Base-by-base conservation (phyloP, 2,888 invertebrate species). In the Lasioglossum morio region DNA sequence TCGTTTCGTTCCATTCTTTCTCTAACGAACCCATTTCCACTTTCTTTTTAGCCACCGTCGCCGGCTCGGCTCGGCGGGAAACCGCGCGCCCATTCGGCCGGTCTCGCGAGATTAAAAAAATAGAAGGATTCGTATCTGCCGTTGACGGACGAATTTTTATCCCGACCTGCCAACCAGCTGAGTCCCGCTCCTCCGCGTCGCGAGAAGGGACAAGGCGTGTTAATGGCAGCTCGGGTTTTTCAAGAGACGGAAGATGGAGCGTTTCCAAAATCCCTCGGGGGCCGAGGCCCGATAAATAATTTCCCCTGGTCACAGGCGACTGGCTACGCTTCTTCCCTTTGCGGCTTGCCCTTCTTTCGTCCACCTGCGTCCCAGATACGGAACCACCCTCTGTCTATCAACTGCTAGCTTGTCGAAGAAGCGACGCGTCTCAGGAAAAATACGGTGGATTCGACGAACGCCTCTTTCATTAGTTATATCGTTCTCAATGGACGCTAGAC, bases 191-290 rank as follows among this genome's bases (percentile, higher is more conserved):
- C 82, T 37, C 16, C 46, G 46, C 70, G 72, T 8, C 40, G 16
- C 48, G 77, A 0, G 23, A 48, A 43, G 57, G 73, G 77, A 77
- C 79, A 74, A 74, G 82, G 69, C 81, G 85, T 82, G 88, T 86
- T 89, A 88, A 90, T 87, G 89, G 88, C 86, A 85, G 87, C 43
- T 57, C 69, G 72, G 30, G 80, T 81, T 76, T 84, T 81, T 63
- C 77, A 77, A 70, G 81, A 74, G 83, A 82, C 79, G 46, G 88
- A 90, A 89, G 89, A 89, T 88, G 79, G 87, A 90, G 84, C 86
- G 87, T 88, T 89, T 90, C 82, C 87, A 84, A 90, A 88, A 91
- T 90, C 91, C 87, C 89, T 75, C 72, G 88, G 70, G 89, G 89
- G 75, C 27, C 43, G 57, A 84, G 60, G 30, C 84, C 84, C 82